Evolutionary conservation across 53 echinoderm and acorn worm species (phyloP), one percentile per base, ranked within the genome.

Genomic region (Pentamera pediparva): DNA sequence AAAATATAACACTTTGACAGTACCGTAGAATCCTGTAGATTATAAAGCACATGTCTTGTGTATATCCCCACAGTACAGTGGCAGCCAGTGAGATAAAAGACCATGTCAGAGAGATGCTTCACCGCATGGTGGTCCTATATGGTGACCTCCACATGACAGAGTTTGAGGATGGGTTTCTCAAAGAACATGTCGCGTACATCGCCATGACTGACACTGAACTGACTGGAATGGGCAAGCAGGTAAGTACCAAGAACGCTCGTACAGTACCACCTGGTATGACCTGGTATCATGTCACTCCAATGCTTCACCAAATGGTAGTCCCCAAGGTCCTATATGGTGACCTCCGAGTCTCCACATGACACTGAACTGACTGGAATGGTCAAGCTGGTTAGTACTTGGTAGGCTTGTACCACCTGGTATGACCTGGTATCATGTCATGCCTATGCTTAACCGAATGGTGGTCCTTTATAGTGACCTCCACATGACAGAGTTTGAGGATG

Each of bases 131-230:
- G 27, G 70, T 67, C 24, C 38, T 84, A 2, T 90, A 78, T 37
- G 94, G 94, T 8, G 90, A 94, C 65, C 59, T 83, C 39, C 64
- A 28, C 17, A 35, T 94, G 8, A 84, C 84, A 24, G 78, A 86
- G 49, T 94, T 90, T 76, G 86, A 90, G 22, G 94, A 94, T 34
- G 81, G 50, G 20, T 84, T 79, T 50, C 85, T 94, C 2, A 65
- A 78, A 32, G 83, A 93, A 24, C 89, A 90, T 70, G 87, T 93
- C 15, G 69, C 80, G 55, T 89, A 77, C 22, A 40, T 93, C 27
- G 75, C 87, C 13, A 82, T 90, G 35, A 84, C 84, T 62, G 90
- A 93, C 75, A 87, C 90, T 28, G 93, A 93, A 38, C 62, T 87
- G 3, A 80, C 83, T 32, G 30, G 56, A 17, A 4, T 21, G 49